Evolutionary conservation across 1,140 invertebrate species (phyloP).

Genomic region (Pomphorhynchus laevis): DNA sequence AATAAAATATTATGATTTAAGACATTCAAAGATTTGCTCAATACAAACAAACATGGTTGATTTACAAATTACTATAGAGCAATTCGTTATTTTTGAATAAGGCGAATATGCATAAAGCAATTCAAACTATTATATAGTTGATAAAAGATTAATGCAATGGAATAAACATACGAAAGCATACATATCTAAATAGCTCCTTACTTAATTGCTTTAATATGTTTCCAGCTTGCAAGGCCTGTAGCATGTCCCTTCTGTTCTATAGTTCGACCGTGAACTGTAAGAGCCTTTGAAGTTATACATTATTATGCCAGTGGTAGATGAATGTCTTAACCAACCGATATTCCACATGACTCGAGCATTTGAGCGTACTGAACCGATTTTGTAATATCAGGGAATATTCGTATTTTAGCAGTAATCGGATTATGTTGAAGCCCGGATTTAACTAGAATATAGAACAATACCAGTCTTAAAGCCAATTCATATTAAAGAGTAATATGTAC

Average conservation of each 20-base stretch:
- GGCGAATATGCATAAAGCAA: background rate
- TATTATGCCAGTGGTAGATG: background rate
- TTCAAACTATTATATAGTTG: background rate
- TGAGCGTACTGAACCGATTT: constrained; percentile 59
- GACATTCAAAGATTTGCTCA: background rate
- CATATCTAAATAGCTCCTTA: constrained; percentile 18
- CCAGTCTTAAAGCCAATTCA: background rate
- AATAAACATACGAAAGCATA: background rate
- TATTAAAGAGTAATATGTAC: too few species aligned
- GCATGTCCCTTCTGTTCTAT: constrained; percentile 66
- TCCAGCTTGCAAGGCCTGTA: constrained; percentile 73
- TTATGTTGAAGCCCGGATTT: constrained; percentile 26
- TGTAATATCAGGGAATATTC: constrained; percentile 47
- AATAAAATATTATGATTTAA: too few species aligned
- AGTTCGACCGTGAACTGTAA: constrained; percentile 76
- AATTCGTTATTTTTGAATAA: background rate
- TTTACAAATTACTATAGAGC: background rate
- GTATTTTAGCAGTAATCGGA: constrained; percentile 73
- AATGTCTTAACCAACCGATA: constrained; percentile 24
- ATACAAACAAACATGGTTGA: background rate
- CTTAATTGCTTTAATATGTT: constrained; percentile 55
- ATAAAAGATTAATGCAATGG: constrained; percentile 5
- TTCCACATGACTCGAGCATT: constrained; percentile 68
- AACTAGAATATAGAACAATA: constrained; percentile 12
- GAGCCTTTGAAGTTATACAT: constrained; percentile 21